phyloP scores from a whole-genome alignment of 2,888 invertebrate species.

The Scrobipalpa costella region DNA sequence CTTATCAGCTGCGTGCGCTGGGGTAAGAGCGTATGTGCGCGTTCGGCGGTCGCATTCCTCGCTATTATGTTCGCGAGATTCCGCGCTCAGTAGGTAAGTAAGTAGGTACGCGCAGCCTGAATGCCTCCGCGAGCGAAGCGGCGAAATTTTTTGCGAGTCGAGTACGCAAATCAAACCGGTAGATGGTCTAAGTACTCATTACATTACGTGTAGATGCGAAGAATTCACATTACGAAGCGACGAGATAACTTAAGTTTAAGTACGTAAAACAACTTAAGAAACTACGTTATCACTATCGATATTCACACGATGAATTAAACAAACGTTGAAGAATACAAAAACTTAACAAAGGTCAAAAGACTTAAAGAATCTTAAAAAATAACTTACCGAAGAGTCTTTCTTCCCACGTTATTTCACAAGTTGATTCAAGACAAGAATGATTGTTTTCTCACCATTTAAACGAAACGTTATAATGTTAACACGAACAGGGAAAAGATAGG shows the following conservation, averaged over 20 bases:
- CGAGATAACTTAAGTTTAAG: neutral
- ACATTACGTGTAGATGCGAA: conserved; percentile 25
- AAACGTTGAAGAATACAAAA: neutral
- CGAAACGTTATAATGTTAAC: conserved; percentile 36
- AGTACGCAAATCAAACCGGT: conserved; percentile 74
- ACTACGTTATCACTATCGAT: neutral
- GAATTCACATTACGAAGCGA: conserved; percentile 1
- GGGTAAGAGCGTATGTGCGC: conserved; percentile 49
- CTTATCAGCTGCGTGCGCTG: conserved; percentile 66
- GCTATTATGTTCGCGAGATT: conserved; percentile 73
- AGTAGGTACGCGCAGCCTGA: conserved; percentile 36
- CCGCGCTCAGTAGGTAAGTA: conserved; percentile 52
- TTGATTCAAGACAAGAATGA: conserved; percentile 42
- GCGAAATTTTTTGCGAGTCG: conserved; percentile 74
- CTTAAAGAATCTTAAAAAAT: conserved; percentile 21
- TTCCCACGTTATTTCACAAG: conserved; percentile 65
- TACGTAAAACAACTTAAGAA: neutral
- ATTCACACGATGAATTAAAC: neutral
- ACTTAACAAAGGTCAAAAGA: conserved; percentile 11
- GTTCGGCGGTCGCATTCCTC: conserved; percentile 68
- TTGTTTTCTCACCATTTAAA: conserved; percentile 46
- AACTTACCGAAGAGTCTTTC: conserved; percentile 56
- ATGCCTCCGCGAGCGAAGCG: conserved; percentile 59
- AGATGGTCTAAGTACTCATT: conserved; percentile 40
- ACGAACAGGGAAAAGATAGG: conserved; percentile 35